Evolutionary conservation across 1,140 invertebrate genomes (phyloP), one percentile per base, ranked within the genome.

Genomic region (Alviniconcha marisindica): DNA sequence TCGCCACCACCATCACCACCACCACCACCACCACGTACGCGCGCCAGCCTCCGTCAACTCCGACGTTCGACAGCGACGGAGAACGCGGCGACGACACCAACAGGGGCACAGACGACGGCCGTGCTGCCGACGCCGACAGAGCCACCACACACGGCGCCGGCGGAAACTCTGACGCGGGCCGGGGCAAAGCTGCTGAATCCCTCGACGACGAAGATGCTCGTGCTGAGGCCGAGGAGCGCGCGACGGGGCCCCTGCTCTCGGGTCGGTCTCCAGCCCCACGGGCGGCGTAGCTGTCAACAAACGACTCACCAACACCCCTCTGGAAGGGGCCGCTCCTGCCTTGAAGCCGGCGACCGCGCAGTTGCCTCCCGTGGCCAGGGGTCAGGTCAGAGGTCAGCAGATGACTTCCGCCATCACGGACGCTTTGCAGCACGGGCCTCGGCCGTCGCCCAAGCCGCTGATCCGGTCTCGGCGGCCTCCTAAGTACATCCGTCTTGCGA

Each of bases 401-500:
- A 76, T 76, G 73, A 76, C 73, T 14, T 51, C 73, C 4, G 40
- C 73, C 42, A 76, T 76, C 44, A 51, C 38, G 12, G 73, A 76
- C 24, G 73, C 73, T 2, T 14, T 76, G 24, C 48, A 76, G 73
- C n/a, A 76, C 14, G 73, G 44, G 73, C 12, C 28, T 4, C 73
- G 12, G 14, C 73, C 44, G 7, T 33, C 73, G 73, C 44, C 38
- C 38, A 69, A 54, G 36, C 54, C 80, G 83, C 56, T 51, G 69
- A 56, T 56, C 24, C 28, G 77, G 21, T 28, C 56, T 28, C 77
- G 77, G 7, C 44, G 76, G 0, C 74, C 74, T 0, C 77, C 69
- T 31, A 79, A 60, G 69, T 71, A 74, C 28, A 44, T 84, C 24
- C 56, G 83, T 31, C 69, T 73, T 31, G 83, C 77, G 21, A 80